Conservation (phyloP, 1,140 invertebrate genomes). For the Cherax destructor region DNA sequence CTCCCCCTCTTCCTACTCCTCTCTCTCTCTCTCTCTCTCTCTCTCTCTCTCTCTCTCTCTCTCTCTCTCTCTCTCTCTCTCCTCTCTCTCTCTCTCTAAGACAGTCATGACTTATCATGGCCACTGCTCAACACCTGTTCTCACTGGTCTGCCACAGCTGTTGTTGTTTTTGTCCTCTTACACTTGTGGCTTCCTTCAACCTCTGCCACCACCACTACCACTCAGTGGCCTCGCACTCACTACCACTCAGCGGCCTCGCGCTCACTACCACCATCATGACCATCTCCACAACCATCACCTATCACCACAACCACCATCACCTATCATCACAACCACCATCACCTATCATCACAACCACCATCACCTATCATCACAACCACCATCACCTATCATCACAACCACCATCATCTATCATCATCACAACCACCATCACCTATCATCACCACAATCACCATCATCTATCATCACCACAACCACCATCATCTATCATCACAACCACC, state of each 20-base stretch:
- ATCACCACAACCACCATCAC: too few relatives aligned
- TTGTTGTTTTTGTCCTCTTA: background rate
- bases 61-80: background rate
- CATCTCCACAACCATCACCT: too few relatives aligned
- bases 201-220: background rate
- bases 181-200: background rate
- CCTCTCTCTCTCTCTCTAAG: background rate
- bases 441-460: too few relatives aligned
- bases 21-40: conserved; percentile 2
- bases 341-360: background rate
- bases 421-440: too few relatives aligned
- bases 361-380: too few relatives aligned
- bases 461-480: too few relatives aligned
- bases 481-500: too few relatives aligned
- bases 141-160: background rate
- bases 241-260: background rate
- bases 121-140: background rate
- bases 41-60: background rate
- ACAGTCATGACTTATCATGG: background rate
- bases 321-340: too few relatives aligned
- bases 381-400: too few relatives aligned
- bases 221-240: background rate
- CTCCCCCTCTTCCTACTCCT: background rate
- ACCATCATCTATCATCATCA: too few relatives aligned
- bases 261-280: background rate